Evolutionary conservation across 2,888 invertebrate genomes (phyloP).

Genomic region (Calameuta pallipes): DNA sequence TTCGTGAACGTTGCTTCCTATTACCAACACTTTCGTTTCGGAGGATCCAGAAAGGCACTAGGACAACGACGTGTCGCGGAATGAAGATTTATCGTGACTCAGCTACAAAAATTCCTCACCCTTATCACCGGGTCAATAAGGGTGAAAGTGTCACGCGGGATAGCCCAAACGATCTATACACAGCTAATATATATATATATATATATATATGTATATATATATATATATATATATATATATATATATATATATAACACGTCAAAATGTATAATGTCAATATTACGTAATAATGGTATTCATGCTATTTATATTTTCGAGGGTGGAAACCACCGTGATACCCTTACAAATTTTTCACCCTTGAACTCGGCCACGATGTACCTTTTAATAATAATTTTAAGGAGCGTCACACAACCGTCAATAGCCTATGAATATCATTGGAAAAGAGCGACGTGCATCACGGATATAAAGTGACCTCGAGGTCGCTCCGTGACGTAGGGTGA

Average conservation of each 20-base stretch:
- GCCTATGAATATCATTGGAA: neutral
- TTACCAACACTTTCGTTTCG: neutral
- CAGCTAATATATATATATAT: neutral
- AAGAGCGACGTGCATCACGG: neutral
- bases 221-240: too few relatives aligned
- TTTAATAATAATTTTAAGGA: neutral
- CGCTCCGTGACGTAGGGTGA: neutral
- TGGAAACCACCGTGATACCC: neutral
- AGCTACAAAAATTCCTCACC: neutral
- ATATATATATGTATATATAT: too few relatives aligned
- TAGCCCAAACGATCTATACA: neutral
- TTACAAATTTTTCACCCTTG: neutral
- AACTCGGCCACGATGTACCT: neutral
- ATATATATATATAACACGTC: too few relatives aligned
- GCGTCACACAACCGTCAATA: neutral
- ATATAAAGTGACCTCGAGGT: neutral
- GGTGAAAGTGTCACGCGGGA: neutral
- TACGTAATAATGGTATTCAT: neutral
- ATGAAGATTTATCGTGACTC: neutral
- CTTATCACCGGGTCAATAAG: neutral
- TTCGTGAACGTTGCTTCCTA: neutral
- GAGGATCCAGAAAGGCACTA: neutral
- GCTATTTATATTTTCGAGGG: neutral
- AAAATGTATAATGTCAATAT: too few relatives aligned
- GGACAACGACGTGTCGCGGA: neutral